Percentiles rank a stretch among this genome's conserved stretches.
Conservation (phyloP, 30 jellyfish, hydroid and myxozoan species). For the Pseudorhiza aurosa region DNA sequence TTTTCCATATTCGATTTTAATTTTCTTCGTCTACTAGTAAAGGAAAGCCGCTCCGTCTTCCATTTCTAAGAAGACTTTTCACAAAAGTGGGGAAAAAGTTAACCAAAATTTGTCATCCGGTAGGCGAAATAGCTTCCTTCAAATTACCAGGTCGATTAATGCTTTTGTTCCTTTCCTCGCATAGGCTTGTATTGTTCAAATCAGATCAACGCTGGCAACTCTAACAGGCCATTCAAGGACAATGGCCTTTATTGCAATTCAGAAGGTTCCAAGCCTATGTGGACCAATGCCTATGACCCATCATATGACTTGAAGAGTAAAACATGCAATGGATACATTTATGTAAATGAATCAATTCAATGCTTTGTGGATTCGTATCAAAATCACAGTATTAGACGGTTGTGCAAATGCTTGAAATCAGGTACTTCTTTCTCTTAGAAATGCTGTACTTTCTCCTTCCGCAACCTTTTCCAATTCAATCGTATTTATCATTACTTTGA, state of each 20-base stretch:
- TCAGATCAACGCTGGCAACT: slow-evolving; percentile 34
- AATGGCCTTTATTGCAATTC: slow-evolving; percentile 18
- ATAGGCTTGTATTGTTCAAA: slow-evolving; percentile 41
- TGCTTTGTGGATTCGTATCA: slow-evolving; percentile 18
- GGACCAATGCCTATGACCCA: slow-evolving; percentile 54
- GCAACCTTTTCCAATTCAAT: too few species aligned
- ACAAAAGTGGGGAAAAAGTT: too few species aligned
- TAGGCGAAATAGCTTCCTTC: too few species aligned
- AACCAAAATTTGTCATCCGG: too few species aligned
- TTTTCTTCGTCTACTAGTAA: too few species aligned
- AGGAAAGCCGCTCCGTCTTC: too few species aligned
- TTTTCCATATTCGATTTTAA: too few species aligned
- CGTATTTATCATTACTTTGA: too few species aligned
- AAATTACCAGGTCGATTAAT: too few species aligned
- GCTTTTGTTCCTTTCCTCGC: too few species aligned
- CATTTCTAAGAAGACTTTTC: too few species aligned
- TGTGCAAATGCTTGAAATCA: slow-evolving; percentile 42
- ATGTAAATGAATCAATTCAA: slow-evolving; percentile 18
- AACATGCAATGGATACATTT: slow-evolving; percentile 39
- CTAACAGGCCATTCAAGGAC: not conserved
- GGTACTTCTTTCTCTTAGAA: slow-evolving; percentile 12
- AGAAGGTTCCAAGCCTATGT: not conserved
- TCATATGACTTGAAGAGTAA: slow-evolving; percentile 2
- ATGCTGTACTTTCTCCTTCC: not conserved
- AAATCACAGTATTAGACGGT: slow-evolving; percentile 28